These are phyloP conservation scores for Diphyllodes magnificus DNA, from an alignment of 2,113 vertebrate genomes.

Conservation along the genomic window DNA sequence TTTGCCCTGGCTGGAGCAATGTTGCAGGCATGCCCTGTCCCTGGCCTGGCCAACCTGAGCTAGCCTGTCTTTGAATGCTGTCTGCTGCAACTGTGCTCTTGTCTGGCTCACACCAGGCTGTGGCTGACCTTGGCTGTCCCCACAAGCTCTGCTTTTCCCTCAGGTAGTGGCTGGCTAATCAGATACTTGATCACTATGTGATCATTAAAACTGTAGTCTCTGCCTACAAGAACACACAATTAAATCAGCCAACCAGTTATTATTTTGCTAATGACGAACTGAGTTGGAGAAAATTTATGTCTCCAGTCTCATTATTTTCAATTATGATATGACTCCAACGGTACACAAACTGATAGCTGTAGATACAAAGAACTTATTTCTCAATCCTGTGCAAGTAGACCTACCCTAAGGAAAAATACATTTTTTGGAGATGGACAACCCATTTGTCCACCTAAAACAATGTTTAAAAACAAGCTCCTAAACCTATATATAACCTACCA, in stretches of 20 bases:
- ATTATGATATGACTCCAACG: not conserved
- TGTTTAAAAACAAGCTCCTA: not conserved
- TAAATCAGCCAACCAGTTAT: not conserved
- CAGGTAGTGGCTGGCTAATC: not conserved
- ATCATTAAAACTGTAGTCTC: not conserved
- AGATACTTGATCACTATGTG: not conserved
- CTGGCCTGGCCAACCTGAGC: rapidly evolving
- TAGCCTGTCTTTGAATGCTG: too few species aligned
- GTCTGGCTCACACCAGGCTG: not conserved
- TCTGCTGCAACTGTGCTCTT: rapidly evolving
- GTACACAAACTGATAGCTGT: not conserved
- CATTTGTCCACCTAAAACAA: not conserved
- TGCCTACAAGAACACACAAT: not conserved
- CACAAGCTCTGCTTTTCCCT: not conserved
- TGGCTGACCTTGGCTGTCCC: not conserved
- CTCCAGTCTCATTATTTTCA: not conserved
- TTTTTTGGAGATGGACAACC: not conserved
- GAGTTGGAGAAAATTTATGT: not conserved
- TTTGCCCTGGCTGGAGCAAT: not conserved
- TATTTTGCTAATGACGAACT: not conserved
- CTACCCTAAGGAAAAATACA: not conserved
- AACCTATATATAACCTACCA: not conserved
- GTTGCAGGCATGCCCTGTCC: not conserved
- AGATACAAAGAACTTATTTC: not conserved
- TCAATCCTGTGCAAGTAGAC: not conserved